These are phyloP conservation scores for Loxodonta africana DNA, from an alignment of 2,113 vertebrate genomes.

Conservation along the genomic window DNA sequence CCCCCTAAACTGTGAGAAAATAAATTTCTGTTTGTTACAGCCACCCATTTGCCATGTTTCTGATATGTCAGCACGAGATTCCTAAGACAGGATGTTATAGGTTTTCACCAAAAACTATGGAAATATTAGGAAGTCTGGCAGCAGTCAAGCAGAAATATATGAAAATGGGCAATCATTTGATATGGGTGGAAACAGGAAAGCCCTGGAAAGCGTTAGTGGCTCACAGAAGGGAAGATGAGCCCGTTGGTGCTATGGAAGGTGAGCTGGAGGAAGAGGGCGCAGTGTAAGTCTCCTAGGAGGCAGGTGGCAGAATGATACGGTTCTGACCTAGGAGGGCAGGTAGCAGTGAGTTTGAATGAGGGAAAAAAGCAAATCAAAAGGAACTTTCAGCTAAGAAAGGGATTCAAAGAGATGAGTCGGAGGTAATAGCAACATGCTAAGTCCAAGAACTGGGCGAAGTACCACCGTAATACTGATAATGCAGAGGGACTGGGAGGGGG, in stretches of 20 bases:
- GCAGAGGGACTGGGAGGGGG: no score
- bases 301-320: not conserved
- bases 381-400: not conserved
- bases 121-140: not conserved
- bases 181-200: not conserved
- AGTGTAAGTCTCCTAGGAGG: not conserved
- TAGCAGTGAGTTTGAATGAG: not conserved
- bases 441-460: rapidly evolving
- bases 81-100: not conserved
- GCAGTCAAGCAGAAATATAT: not conserved
- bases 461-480: rapidly evolving
- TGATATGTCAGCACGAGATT: not conserved
- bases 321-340: not conserved
- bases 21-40: not conserved
- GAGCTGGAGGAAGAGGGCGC: not conserved
- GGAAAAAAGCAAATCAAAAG: not conserved
- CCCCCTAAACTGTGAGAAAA: not conserved
- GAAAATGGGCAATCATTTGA: not conserved
- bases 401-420: not conserved
- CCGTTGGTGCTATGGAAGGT: rapidly evolving
- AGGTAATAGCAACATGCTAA: not conserved
- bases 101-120: not conserved
- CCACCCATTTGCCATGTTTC: not conserved
- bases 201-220: not conserved
- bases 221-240: no score